Evolutionary conservation across 2,797 vertebrate genomes (phyloP).

Genomic region (Sparidentex hasta): DNA sequence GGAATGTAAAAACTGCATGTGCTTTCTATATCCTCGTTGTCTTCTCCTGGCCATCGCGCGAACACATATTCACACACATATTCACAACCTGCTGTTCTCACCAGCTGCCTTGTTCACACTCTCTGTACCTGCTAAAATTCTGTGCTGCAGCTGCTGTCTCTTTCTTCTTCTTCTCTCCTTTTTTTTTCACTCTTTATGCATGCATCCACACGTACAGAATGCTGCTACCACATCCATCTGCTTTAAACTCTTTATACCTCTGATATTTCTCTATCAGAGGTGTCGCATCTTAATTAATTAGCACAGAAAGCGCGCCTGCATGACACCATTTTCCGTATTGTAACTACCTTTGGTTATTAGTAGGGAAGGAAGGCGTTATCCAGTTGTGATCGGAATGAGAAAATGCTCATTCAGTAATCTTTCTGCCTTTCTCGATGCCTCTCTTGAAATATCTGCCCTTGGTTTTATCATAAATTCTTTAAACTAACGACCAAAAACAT

Average conservation of each 20-base stretch:
- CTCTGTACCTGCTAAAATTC: constrained; percentile 50
- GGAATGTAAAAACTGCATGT: constrained; percentile 13
- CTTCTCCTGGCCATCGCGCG: neutral
- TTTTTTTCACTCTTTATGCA: neutral
- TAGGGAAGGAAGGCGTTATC: neutral
- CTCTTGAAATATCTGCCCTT: neutral
- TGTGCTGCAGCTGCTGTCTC: neutral
- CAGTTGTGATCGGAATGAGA: neutral
- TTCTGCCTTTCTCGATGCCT: neutral
- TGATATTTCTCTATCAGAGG: constrained; percentile 9
- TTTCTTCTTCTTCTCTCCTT: neutral
- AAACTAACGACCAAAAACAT: neutral
- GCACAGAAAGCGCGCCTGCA: neutral
- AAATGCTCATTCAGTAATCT: constrained; percentile 6
- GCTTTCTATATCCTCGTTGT: neutral
- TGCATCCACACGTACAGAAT: neutral
- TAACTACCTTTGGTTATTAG: constrained; percentile 3
- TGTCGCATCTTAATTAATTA: constrained; percentile 21
- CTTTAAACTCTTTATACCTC: constrained; percentile 31
- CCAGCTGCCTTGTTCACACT: constrained; percentile 56
- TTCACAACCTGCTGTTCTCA: constrained; percentile 57
- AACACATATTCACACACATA: constrained; percentile 21
- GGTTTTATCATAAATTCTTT: neutral
- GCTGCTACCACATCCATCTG: constrained; percentile 22
- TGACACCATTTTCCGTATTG: neutral